Evolutionary conservation across 2,888 invertebrate genomes (phyloP), one percentile per base, ranked within the genome.

Genomic region (Andricus curvator): DNA sequence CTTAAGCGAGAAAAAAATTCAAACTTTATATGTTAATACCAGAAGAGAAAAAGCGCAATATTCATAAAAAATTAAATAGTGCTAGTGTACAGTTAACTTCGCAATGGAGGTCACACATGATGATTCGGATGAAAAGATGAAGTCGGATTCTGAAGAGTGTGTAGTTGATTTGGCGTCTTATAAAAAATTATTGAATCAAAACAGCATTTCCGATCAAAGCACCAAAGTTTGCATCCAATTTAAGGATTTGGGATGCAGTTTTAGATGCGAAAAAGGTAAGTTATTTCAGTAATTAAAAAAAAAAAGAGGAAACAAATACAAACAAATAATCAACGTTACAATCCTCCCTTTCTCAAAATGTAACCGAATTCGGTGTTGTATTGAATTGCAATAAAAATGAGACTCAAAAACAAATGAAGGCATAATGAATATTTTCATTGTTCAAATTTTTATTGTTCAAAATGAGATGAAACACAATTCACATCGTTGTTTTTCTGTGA

Each of bases 221-320:
- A 29, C 4, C 29, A 56, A 66, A 64, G 17, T 41, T 66, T 66
- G 22, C 25, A 76, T 79, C 33, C 76, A 79, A 51, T 76, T 79
- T 66, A 37, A 22, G 13, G 65, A 79, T 25, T 29, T 79, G 44
- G 33, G 37, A 22, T 79, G 76, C 5, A 76, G 44, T 5, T 74
- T 79, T 37, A 48, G 48, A 8, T 65, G 41, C 20, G 37, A 76
- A 56, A 79, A 76, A 79, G 79, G 79, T 65, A 64, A 29, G 79
- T 60, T 48, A 25, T 33, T 22, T 60, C 3, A 4, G 15, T 15
- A 15, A 48, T 48, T 48, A 4, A 1, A 4, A 48, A 74, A n/a
- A 56, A 29, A 65, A 48, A 64, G 8, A 48, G 41, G 17, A 17
- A 22, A n/a, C 51, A 8, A 4, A 13, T 56, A 2, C 56, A 56